These are phyloP conservation scores for Cryptocephalus primarius DNA, from an alignment of 2,888 invertebrate genomes.

Conservation along the genomic window DNA sequence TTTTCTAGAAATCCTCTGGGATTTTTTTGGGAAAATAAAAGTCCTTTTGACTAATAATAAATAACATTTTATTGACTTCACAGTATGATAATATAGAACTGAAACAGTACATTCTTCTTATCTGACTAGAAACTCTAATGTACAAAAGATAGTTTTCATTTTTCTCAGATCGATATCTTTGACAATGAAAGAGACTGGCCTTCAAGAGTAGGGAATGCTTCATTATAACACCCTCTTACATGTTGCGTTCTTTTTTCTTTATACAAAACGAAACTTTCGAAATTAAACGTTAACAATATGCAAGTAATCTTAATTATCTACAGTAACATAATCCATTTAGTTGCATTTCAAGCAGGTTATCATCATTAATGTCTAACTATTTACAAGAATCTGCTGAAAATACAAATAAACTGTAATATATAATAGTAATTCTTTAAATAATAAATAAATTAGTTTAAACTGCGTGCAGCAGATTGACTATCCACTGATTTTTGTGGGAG, in stretches of 20 bases:
- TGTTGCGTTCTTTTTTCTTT: conserved; percentile 1
- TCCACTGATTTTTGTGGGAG: conserved; percentile 13
- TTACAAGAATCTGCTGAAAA: conserved; percentile 1
- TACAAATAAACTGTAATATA: conserved; percentile 6
- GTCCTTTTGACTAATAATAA: conserved; percentile 14
- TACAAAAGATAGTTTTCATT: conserved; percentile 18
- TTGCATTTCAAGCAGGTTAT: no score
- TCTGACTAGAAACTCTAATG: conserved; percentile 35
- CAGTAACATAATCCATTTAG: neutral
- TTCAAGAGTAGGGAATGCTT: conserved; percentile 18
- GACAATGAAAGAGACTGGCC: conserved; percentile 13
- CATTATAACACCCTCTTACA: conserved; percentile 1
- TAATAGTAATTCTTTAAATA: conserved; percentile 9
- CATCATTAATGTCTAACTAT: no score
- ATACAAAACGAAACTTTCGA: conserved; percentile 12
- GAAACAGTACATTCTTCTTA: conserved; percentile 33
- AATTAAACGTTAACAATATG: conserved; percentile 12
- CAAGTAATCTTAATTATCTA: neutral
- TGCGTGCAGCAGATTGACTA: conserved; percentile 23
- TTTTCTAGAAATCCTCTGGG: no score
- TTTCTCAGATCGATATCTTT: conserved; percentile 3
- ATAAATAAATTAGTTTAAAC: conserved; percentile 26
- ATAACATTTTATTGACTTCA: conserved; percentile 30
- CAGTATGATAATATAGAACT: conserved; percentile 27
- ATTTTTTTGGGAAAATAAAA: no score